phyloP scores from a whole-genome alignment of 2,113 vertebrate genomes.

The Melanerpes formicivorus region DNA sequence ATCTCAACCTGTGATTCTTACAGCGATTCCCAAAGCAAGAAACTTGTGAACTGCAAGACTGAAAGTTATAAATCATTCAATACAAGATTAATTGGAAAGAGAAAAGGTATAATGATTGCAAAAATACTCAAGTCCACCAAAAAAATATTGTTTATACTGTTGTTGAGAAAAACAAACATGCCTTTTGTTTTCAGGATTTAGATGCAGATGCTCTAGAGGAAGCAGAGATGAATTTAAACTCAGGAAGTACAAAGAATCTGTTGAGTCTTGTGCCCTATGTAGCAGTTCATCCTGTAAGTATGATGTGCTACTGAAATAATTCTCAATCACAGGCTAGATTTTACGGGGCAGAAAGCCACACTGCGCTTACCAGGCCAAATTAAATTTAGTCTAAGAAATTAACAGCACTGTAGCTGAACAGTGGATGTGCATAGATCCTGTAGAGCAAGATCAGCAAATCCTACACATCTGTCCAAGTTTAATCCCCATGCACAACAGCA shows the following conservation, averaged over 20 bases:
- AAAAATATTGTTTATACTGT: background rate
- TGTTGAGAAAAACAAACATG: too few relatives aligned
- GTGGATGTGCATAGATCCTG: background rate
- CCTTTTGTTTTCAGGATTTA: constrained; percentile 44
- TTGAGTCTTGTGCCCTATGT: background rate
- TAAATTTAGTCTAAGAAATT: background rate
- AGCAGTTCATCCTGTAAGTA: constrained; percentile 53
- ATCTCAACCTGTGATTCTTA: background rate
- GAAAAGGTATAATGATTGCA: constrained; percentile 15
- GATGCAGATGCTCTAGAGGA: constrained; percentile 24
- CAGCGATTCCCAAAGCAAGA: background rate
- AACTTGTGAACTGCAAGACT: background rate
- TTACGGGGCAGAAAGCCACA: background rate
- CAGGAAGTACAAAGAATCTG: background rate
- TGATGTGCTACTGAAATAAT: background rate
- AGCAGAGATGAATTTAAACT: constrained; percentile 22
- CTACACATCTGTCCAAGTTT: background rate
- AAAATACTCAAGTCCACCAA: background rate
- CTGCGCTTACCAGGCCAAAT: background rate
- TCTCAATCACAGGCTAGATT: background rate
- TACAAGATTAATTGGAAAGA: background rate
- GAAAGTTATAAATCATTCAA: background rate
- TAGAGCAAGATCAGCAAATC: background rate
- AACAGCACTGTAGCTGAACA: background rate
- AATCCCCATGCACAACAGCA: background rate